These are phyloP conservation scores for Meganola albula DNA, from an alignment of 2,888 invertebrate genomes.

Conservation along the genomic window DNA sequence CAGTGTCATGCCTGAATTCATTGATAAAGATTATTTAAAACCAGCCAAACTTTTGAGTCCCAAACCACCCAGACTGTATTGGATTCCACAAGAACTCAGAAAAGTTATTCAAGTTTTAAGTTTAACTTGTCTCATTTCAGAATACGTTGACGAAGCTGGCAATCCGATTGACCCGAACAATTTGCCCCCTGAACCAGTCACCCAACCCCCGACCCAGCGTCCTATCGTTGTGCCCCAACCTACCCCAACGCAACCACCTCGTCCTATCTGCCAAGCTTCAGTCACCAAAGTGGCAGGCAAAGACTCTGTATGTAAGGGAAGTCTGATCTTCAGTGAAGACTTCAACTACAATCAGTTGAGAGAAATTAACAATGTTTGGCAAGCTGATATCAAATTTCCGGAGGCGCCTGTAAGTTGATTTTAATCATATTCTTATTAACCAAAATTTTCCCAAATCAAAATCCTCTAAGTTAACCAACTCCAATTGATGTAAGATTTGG, in stretches of 20 bases:
- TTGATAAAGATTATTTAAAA: too few relatives aligned
- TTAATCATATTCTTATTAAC: too few relatives aligned
- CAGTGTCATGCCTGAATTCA: too few relatives aligned
- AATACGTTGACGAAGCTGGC: conserved; percentile 54
- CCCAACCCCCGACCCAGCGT: not conserved
- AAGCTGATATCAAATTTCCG: conserved; percentile 73
- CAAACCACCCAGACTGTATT: too few relatives aligned
- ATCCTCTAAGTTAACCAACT: too few relatives aligned
- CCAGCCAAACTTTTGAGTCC: too few relatives aligned
- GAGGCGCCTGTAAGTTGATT: conserved; percentile 75
- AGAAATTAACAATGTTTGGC: conserved; percentile 65
- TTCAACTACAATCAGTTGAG: conserved; percentile 57
- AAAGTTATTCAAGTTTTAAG: too few relatives aligned
- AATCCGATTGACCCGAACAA: conserved; percentile 31
- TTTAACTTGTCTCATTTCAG: too few relatives aligned
- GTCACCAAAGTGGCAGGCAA: conserved; percentile 42
- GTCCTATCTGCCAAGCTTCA: conserved; percentile 38
- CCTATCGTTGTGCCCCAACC: conserved; percentile 4
- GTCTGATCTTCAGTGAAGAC: conserved; percentile 79
- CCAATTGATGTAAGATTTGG: too few relatives aligned
- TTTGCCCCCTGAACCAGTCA: conserved; percentile 8
- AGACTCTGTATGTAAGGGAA: conserved; percentile 62
- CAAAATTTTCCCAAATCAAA: too few relatives aligned
- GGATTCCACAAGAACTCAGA: too few relatives aligned
- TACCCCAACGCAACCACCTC: conserved; percentile 13